Conservation (phyloP, 2,888 invertebrate genomes). For the Aphodius granarius region DNA sequence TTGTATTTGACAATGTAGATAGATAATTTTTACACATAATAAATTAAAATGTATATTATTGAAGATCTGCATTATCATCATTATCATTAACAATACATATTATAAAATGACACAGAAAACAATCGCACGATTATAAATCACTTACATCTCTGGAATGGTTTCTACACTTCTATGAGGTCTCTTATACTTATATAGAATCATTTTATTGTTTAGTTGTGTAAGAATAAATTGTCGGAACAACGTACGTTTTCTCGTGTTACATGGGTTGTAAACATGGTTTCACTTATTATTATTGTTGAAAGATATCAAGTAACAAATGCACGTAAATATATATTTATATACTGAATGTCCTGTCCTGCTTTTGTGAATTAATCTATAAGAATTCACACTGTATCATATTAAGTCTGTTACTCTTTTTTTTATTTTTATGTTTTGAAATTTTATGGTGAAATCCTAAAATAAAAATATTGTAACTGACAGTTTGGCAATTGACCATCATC, state of each 20-base stretch:
- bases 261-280: not conserved
- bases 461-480: not conserved
- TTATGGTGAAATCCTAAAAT: not conserved
- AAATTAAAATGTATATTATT: too few species aligned
- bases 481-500: not conserved
- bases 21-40: too few species aligned
- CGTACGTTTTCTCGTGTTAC: not conserved
- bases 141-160: not conserved
- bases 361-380: too few species aligned
- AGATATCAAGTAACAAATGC: not conserved
- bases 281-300: not conserved
- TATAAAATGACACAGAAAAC: not conserved
- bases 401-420: too few species aligned
- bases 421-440: not conserved
- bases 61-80: too few species aligned
- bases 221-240: too few species aligned
- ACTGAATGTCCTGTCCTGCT: too few species aligned
- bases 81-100: too few species aligned
- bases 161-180: not conserved
- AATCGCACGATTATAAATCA: not conserved
- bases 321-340: not conserved
- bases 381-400: too few species aligned
- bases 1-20: too few species aligned
- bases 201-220: not conserved
- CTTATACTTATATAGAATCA: not conserved